Evolutionary conservation across 2,113 vertebrate genomes (phyloP).

Genomic region (Aphyosemion australe): DNA sequence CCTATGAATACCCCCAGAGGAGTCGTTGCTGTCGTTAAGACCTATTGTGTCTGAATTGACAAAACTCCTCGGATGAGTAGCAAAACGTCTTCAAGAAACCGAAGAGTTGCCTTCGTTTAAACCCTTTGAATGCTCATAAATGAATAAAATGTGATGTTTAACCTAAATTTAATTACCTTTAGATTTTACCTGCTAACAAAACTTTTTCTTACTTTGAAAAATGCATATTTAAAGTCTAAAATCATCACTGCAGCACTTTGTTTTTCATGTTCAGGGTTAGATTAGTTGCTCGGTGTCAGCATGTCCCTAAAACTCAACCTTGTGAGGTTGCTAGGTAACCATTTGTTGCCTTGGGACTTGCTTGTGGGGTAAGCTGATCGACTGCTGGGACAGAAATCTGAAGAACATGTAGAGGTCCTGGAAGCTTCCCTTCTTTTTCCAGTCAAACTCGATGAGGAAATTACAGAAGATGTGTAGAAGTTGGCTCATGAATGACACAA

Average conservation of each 20-base stretch:
- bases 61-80: too few species aligned
- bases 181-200: too few species aligned
- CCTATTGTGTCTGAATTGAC: too few species aligned
- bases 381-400: constrained; percentile 8
- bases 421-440: not conserved
- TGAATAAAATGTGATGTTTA: not conserved
- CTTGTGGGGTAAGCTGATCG: constrained; percentile 9
- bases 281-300: not conserved
- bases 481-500: not conserved
- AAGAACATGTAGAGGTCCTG: not conserved
- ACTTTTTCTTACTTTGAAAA: not conserved
- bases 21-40: too few species aligned
- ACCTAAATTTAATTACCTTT: not conserved
- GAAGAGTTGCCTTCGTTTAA: too few species aligned
- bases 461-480: not conserved
- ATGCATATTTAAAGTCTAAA: not conserved
- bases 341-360: constrained; percentile 1
- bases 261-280: not conserved
- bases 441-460: not conserved
- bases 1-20: too few species aligned
- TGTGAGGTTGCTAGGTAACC: not conserved
- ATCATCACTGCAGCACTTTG: not conserved
- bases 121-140: not conserved
- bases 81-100: too few species aligned
- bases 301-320: constrained; percentile 8